Evolutionary conservation across 2,113 vertebrate species (phyloP).

Genomic region (Puntigrus tetrazona): DNA sequence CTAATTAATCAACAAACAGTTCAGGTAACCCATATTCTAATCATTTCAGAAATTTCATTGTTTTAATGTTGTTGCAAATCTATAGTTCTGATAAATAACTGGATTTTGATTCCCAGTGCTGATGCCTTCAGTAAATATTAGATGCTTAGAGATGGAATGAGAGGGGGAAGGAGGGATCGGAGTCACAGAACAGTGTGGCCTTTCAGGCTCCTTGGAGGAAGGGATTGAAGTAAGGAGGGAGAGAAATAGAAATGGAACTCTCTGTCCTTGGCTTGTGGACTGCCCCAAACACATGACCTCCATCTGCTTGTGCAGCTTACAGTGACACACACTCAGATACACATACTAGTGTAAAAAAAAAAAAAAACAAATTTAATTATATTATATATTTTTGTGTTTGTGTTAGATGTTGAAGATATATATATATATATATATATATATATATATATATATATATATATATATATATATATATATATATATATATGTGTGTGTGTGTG

Average conservation of each 20-base stretch:
- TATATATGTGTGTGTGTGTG: too few relatives aligned
- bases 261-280: constrained; percentile 63
- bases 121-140: neutral
- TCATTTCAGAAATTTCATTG: neutral
- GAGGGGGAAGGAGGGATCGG: neutral
- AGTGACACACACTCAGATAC: constrained; percentile 33
- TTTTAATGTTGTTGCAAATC: neutral
- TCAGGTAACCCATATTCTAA: neutral
- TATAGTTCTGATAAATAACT: neutral
- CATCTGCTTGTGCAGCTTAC: constrained; percentile 55
- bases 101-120: neutral
- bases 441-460: too few relatives aligned
- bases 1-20: neutral
- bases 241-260: constrained; percentile 63
- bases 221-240: constrained; percentile 46
- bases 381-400: too few relatives aligned
- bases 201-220: constrained; percentile 66
- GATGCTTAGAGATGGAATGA: neutral
- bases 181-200: constrained; percentile 64
- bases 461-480: too few relatives aligned
- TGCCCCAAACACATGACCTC: constrained; percentile 50
- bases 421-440: too few relatives aligned
- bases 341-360: constrained; percentile 21
- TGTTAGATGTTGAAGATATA: too few relatives aligned
- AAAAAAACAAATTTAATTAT: too few relatives aligned